phyloP scores from a whole-genome alignment of 2,888 invertebrate species.

The Orthonychiurus folsomi region DNA sequence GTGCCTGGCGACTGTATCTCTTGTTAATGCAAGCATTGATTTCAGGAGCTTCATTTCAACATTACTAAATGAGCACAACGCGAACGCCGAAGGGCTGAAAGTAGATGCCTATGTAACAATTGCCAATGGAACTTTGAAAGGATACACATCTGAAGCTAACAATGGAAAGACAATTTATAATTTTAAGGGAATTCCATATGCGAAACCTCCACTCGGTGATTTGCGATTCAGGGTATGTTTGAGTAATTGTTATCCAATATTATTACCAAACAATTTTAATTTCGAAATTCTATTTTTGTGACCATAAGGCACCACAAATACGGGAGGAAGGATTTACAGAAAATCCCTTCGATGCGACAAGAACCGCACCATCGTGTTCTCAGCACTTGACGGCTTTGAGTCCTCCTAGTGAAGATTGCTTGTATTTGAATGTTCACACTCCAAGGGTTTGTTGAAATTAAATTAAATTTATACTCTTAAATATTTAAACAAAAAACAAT shows the following conservation, averaged over 20 bases:
- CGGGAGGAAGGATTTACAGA: conserved; percentile 17
- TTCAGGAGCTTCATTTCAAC: too few relatives aligned
- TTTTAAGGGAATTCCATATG: conserved; percentile 17
- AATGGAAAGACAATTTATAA: conserved; percentile 11
- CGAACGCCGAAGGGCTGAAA: too few relatives aligned
- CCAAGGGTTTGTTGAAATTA: conserved; percentile 15
- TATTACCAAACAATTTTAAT: background rate
- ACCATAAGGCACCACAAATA: conserved; percentile 16
- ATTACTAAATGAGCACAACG: too few relatives aligned
- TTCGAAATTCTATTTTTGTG: too few relatives aligned
- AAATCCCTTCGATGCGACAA: conserved; percentile 15
- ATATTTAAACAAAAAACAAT: too few relatives aligned
- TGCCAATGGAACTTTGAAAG: conserved; percentile 17
- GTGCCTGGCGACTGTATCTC: too few relatives aligned
- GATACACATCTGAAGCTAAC: conserved; percentile 11
- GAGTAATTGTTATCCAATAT: too few relatives aligned
- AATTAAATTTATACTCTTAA: too few relatives aligned
- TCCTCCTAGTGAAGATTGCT: conserved; percentile 17
- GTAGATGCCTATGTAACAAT: conserved; percentile 14
- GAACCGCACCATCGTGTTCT: conserved; percentile 15
- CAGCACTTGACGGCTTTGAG: conserved; percentile 18
- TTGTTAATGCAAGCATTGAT: too few relatives aligned
- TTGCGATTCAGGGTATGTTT: conserved; percentile 16
- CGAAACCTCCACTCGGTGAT: conserved; percentile 15
- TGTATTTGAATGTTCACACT: conserved; percentile 19